Evolutionary conservation across 2,888 invertebrate genomes (phyloP), one percentile per base, ranked within the genome.

Genomic region (Alloplasta piceator): DNA sequence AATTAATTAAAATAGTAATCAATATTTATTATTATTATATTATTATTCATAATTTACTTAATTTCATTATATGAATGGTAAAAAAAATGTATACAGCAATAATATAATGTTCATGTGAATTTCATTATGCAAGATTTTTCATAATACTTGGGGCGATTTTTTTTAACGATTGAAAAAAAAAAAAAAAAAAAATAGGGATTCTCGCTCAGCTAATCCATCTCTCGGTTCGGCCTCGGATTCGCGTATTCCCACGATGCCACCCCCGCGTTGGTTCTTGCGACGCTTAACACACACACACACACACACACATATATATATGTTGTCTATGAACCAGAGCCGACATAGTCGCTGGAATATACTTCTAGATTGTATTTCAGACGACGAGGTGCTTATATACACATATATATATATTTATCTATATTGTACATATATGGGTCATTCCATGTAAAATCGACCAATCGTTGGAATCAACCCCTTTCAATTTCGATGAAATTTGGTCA

Each of bases 231-330:
- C 91, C 26, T 91, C 90, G 91, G 89, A 92, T 73, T 46, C 52
- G 55, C 90, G 91, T 91, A 88, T 91, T 89, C 88, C 87, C 82
- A 86, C 80, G 80, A 85, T 91, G 86, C 91, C 92, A 92, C 92
- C 92, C 92, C 91, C 92, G 91, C 92, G 85, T 83, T 80, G 82
- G 82, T 70, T 78, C 82, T 81, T 75, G 73, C 75, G 74, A 58
- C 79, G 84, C 50, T 80, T 60, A 38, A 50, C 39, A 43, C 14
- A 16, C 61, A 52, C 14, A 12, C 52, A 55, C 36, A 72, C 6
- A 16, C 14, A 70, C 14, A 46, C 26, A 41, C 48, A 70, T 14
- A 48, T 48, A 16, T 48, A 7, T 63, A 48, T 60, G 55, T 39
- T 41, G 72, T 78, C 68, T 72, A 68, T 64, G 68, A 74, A 55